phyloP scores from a whole-genome alignment of 2,797 vertebrate genomes.

The Microchirus variegatus region DNA sequence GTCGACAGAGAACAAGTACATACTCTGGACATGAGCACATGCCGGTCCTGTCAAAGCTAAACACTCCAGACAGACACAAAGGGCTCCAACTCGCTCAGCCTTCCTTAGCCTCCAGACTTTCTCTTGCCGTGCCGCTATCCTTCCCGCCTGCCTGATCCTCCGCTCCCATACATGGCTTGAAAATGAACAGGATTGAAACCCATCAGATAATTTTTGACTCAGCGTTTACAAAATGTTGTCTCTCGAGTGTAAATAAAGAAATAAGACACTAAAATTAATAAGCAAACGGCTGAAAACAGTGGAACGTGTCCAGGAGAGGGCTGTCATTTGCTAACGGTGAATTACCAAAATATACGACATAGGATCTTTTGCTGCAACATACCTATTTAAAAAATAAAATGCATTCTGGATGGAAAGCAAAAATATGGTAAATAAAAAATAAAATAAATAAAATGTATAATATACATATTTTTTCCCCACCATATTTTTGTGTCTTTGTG shows the following conservation, averaged over 20 bases:
- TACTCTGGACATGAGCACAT: slow-evolving; percentile 51
- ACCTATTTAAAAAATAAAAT: too few species aligned
- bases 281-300: slow-evolving; percentile 1
- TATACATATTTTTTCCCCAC: too few species aligned
- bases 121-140: slow-evolving; percentile 12
- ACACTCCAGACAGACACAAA: slow-evolving; percentile 40
- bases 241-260: slow-evolving; percentile 15
- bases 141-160: slow-evolving; percentile 24
- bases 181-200: slow-evolving; percentile 28
- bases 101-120: slow-evolving; percentile 23
- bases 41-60: slow-evolving; percentile 53
- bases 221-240: slow-evolving; percentile 10
- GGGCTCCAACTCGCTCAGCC: slow-evolving; percentile 25
- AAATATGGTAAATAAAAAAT: too few species aligned
- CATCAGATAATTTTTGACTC: background rate
- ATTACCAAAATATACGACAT: too few species aligned
- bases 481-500: too few species aligned
- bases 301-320: background rate
- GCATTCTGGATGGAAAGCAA: too few species aligned
- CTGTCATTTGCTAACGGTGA: background rate
- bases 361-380: too few species aligned
- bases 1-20: slow-evolving; percentile 62
- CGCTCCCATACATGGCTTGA: slow-evolving; percentile 53
- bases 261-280: slow-evolving; percentile 4
- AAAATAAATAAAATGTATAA: too few species aligned